Evolutionary conservation across 2,888 invertebrate species (phyloP), one percentile per base, ranked within the genome.

Genomic region (Ornithoptera alexandrae): DNA sequence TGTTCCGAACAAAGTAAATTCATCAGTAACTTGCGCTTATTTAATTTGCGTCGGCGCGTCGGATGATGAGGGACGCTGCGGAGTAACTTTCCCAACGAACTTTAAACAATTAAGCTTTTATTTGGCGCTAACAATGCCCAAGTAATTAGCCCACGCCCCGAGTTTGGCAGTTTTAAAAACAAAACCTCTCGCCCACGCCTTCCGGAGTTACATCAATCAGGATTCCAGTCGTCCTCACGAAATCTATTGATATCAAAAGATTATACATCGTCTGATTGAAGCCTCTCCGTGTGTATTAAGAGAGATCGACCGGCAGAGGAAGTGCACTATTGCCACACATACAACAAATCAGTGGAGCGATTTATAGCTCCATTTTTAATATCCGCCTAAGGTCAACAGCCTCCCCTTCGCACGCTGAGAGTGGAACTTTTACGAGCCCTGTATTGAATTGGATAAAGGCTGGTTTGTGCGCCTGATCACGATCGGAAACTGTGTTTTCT

Each of bases 341-440:
- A 87, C 85, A 84, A 83, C 82, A 82, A 85, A 88, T 86, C 85
- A 84, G 82, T 83, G 78, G 75, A 82, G 80, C 87, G 87, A 88
- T 89, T 88, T 83, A 82, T 84, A 85, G 84, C 86, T 82, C 82
- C 84, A 87, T 86, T 88, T 90, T 88, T 86, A 86, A 90, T 90
- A 89, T 90, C 89, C 92, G 88, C 77, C 75, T 71, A 84, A 84
- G 89, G 86, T 90, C 90, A 86, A 88, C 81, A 85, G 81, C 85
- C 85, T 84, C 82, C 76, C 81, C 84, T 84, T 86, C 86, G 81
- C 88, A 86, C 85, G 85, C 79, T 76, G 75, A 78, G 77, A 80
- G 82, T 80, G 78, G 79, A 80, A 76, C 77, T 67, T 71, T 76
- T 74, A 74, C 69, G 74, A 72, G 73, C 72, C 72, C 79, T 77